Base-by-base conservation (phyloP, 2,888 invertebrate species). In the Bembecia ichneumoniformis region DNA sequence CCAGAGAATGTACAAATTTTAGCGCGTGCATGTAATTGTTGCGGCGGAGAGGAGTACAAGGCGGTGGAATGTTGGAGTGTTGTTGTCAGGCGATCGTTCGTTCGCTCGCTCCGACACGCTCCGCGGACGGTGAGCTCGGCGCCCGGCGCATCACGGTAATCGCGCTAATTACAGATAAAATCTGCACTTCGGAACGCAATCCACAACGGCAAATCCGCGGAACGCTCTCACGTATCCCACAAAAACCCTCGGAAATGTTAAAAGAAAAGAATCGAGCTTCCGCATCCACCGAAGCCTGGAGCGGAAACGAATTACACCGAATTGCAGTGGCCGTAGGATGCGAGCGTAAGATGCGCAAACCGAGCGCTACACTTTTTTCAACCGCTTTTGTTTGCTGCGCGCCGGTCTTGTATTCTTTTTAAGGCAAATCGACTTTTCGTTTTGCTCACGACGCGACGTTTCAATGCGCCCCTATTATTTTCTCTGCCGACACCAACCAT, bases 111-210 rank as follows among this genome's bases (percentile, higher is more conserved):
- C 58, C 69, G 68, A 74, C 68, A 69, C 67, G 72, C 62, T 63
- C 57, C 51, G 58, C 58, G 54, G 55, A 59, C 52, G 52, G 59
- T 61, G 62, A 14, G 40, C 28, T 7, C 28, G 40, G 40, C 44
- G 44, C 44, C 44, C 44, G 10, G 44, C 56, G 58, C 62, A 54
- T 56, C 59, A 58, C 60, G 53, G 59, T 68, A 64, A 71, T 70
- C 65, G 71, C 55, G 57, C 70, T 82, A 75, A 80, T 78, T 78
- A 75, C 74, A 74, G 78, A 79, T 80, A 68, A 71, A 71, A 77
- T 77, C 74, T 68, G 65, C 64, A 66, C 66, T 56, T 64, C 55
- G 64, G 68, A 71, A 70, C 65, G 71, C 64, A 71, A 67, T 58
- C 62, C 55, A 64, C 69, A 65, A 63, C 60, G 61, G 60, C 64